A percentile compares a stretch with the other conserved stretches of the same genome.
phyloP scores from a whole-genome alignment of 2,797 vertebrate genomes.

The Amblyraja radiata region DNA sequence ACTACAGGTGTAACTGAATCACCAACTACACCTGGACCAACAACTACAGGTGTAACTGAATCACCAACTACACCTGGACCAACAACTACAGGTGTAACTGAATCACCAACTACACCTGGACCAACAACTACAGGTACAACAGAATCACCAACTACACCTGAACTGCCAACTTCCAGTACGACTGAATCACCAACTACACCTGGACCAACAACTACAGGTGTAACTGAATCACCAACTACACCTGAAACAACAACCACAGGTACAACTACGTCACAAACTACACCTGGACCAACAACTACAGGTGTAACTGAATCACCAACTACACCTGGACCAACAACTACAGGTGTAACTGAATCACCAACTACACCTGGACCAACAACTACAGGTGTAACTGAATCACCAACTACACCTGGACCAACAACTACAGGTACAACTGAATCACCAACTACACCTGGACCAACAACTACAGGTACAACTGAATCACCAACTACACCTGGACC shows the following conservation, averaged over 20 bases:
- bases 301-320: background rate
- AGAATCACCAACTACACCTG: background rate
- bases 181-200: background rate
- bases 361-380: background rate
- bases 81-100: background rate
- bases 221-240: background rate
- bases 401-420: background rate
- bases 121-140: background rate
- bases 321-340: background rate
- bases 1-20: no score
- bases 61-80: background rate
- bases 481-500: no score
- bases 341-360: background rate
- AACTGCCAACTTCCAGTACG: background rate
- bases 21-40: no score
- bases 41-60: no score
- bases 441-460: background rate
- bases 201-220: no score
- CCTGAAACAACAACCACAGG: background rate
- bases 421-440: no score
- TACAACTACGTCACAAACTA: background rate
- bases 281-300: no score
- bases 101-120: background rate
- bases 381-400: background rate
- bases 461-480: background rate